Percentiles rank a stretch among this genome's conserved stretches.
Conservation (phyloP, 1,140 invertebrate genomes). For the Drosophila lacertosa region DNA sequence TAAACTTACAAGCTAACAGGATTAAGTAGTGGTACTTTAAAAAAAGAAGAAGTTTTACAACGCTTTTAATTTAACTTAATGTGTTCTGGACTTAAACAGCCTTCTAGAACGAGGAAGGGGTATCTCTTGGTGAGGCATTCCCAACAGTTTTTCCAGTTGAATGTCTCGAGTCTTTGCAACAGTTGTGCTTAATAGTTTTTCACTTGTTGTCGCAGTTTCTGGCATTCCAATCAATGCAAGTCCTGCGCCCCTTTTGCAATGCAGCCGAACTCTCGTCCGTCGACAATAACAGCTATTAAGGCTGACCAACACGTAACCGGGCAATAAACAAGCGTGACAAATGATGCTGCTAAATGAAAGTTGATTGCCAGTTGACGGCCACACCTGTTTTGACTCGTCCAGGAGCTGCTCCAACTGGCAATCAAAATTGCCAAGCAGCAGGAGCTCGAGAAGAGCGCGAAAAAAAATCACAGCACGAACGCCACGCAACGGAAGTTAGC, state of each 20-base stretch:
- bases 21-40: no score
- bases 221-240: conserved; percentile 21
- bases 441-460: background rate
- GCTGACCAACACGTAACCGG: conserved; percentile 76
- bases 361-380: conserved; percentile 80
- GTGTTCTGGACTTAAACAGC: no score
- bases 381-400: conserved; percentile 60
- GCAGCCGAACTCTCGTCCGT: background rate
- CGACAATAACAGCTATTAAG: conserved; percentile 79
- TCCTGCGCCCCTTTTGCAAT: conserved; percentile 1
- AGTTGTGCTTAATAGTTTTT: conserved; percentile 1
- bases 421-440: conserved; percentile 67
- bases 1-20: no score
- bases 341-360: conserved; percentile 82
- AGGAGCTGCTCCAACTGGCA: conserved; percentile 21
- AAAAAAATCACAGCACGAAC: conserved; percentile 58
- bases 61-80: no score
- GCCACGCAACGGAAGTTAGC: conserved; percentile 65
- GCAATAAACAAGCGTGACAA: conserved; percentile 81
- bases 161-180: background rate
- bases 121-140: no score
- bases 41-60: no score
- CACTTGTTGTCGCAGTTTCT: background rate
- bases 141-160: no score
- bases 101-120: no score